Conservation (phyloP, 2,797 vertebrate genomes). For the Schizopygopsis malacanthus region DNA sequence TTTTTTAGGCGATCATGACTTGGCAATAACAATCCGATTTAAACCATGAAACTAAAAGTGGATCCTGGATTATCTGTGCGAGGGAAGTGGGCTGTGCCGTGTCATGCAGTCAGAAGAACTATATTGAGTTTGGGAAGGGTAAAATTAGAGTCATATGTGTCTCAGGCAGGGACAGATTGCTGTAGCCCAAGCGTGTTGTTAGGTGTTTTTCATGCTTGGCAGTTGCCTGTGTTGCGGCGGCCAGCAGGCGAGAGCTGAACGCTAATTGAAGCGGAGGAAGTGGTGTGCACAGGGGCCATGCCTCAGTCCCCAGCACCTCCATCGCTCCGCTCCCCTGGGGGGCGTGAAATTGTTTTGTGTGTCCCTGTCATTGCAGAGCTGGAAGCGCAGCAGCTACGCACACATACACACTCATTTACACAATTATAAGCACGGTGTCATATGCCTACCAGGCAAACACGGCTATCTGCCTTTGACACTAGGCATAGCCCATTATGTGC, state of each 20-base stretch:
- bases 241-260: conserved; percentile 54
- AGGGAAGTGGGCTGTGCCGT: conserved; percentile 38
- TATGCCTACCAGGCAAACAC: conserved; percentile 33
- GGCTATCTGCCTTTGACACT: conserved; percentile 43
- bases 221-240: conserved; percentile 33
- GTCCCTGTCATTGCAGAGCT: conserved; percentile 46
- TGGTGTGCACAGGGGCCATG: conserved; percentile 38
- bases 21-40: conserved; percentile 20
- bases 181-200: conserved; percentile 38
- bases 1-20: conserved; percentile 8
- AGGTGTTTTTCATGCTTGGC: conserved; percentile 47
- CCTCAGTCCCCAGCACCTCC: conserved; percentile 41
- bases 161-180: conserved; percentile 34
- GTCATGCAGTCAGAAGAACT: conserved; percentile 32
- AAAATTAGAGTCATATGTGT: conserved; percentile 46
- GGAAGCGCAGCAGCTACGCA: conserved; percentile 46
- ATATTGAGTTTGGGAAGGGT: conserved; percentile 26
- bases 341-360: conserved; percentile 65
- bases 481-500: conserved; percentile 37
- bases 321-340: conserved; percentile 57
- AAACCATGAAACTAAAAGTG: conserved; percentile 29
- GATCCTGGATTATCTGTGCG: conserved; percentile 23
- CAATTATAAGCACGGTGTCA: conserved; percentile 45
- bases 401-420: conserved; percentile 47
- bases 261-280: conserved; percentile 62